Base-by-base conservation (phyloP, 1,140 invertebrate species). In the Xylocopa sonorina region DNA sequence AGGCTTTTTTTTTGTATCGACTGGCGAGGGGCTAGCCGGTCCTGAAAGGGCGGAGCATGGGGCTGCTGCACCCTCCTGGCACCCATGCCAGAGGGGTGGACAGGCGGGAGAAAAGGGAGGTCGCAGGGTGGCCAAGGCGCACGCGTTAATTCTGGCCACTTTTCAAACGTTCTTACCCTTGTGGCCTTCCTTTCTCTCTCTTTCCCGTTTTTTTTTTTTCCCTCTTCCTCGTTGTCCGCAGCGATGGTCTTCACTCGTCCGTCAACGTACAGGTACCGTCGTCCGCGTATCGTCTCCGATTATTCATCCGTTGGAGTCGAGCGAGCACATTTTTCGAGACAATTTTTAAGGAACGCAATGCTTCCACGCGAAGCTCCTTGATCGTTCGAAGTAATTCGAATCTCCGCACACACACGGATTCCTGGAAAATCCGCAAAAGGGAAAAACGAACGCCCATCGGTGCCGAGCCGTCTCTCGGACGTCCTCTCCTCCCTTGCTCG, bases 61-160 rank as follows among this genome's bases (percentile, higher is more conserved):
- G 57, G 60, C 67, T 14, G 2, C 48, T 75, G 71, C 67, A 74
- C 72, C 80, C 74, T 84, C 55, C 57, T 67, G 51, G 76, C 53
- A 63, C 55, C 64, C 57, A 51, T 41, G 60, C 27, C 27, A 16
- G 50, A 80, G 43, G 72, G 57, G 67, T 72, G 27, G 32, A 72
- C 43, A 41, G 55, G 21, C 46, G 55, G 51, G 51, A 50, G 41
- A 58, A 58, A 60, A 77, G 51, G 46, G 64, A 66, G 63, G 72
- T 55, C 72, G 46, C 50, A 57, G 77, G 68, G 63, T 73, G 83
- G 50, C 71, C 71, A 46, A 60, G 58, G 87, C 84, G 77, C 88
- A 89, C 88, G 90, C 90, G 87, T 89, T 91, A 91, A 90, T 91
- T 91, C 91, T 86, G 82, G 84, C 88, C 89, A 90, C 89, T 91